Evolutionary conservation across 2,888 invertebrate species (phyloP), one percentile per base, ranked within the genome.

Genomic region (Linyphia triangularis): DNA sequence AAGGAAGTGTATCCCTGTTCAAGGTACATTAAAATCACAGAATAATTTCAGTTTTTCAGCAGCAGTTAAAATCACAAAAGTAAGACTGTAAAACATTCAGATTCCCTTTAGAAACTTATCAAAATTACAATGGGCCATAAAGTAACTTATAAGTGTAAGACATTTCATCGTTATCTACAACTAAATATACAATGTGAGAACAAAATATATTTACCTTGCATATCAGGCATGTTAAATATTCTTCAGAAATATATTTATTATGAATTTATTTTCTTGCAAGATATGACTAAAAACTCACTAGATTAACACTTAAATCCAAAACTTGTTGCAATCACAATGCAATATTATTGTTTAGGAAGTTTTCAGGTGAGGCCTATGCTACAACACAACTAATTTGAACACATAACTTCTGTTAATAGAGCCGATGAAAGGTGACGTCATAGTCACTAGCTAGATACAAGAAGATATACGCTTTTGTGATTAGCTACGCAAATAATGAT

Each of bases 211-310:
- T 16, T 78, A 78, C 78, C 78, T 78, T 78, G 78, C 78, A 78
- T 78, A 30, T 78, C 78, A 40, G 78, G 78, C 78, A 78, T 78
- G 28, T n/a, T 78, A 67, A 7, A 24, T 5, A 61, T 16, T 57
- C 7, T 24, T 13, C 26, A 61, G 19, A 22, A 61, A 61, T 6
- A 24, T 24, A 26, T 61, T 26, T 61, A 24, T 26, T 61, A 24
- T 61, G 13, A 7, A 61, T 2, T 61, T 59, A 2, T 5, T 26
- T 61, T 61, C 10, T 2, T 0, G 13, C 9, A 61, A 61, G 13
- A 61, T 22, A 61, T 61, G 7, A 57, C 1, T 61, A 61, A 24
- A 24, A 61, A 26, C n/a, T n/a, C 61, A 22, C 24, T 26, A 26
- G 16, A 26, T 61, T 61, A n/a, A 57, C 16, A 57, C n/a, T 26